Percentiles rank a stretch among this genome's conserved stretches.
Conservation (phyloP, 1,140 invertebrate genomes). For the Diachasma alloeum region DNA sequence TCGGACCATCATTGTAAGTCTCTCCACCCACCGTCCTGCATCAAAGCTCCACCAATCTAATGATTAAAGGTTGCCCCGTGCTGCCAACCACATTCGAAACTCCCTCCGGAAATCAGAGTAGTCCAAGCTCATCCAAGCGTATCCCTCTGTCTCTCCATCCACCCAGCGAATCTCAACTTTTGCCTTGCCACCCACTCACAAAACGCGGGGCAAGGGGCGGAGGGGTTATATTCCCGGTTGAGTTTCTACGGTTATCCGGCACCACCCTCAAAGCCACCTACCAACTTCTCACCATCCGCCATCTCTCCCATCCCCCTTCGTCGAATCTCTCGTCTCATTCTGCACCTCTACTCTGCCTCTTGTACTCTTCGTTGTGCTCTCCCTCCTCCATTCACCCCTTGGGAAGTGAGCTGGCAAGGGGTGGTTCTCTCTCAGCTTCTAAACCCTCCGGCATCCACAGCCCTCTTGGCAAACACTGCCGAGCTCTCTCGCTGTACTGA, state of each 20-base stretch:
- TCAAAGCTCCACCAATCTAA: conserved; percentile 55
- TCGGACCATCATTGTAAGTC: too few species aligned
- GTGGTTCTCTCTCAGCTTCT: conserved; percentile 39
- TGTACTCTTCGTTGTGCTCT: background rate
- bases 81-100: conserved; percentile 36
- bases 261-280: conserved; percentile 41
- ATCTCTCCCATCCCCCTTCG: background rate
- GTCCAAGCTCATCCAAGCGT: conserved; percentile 40
- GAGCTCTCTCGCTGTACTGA: conserved; percentile 41
- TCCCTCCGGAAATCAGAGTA: conserved; percentile 59
- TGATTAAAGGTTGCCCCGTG: conserved; percentile 59
- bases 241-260: conserved; percentile 32
- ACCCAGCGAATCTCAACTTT: conserved; percentile 17
- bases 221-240: background rate
- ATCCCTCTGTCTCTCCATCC: conserved; percentile 22
- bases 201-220: background rate
- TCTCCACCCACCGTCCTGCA: too few species aligned
- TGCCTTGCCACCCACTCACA: background rate
- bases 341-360: background rate
- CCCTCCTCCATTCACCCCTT: background rate
- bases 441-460: conserved; percentile 52
- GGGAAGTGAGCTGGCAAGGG: conserved; percentile 23
- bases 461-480: conserved; percentile 59
- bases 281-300: conserved; percentile 39
- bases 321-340: background rate